Evolutionary conservation across 1,140 invertebrate genomes (phyloP).

Genomic region (Metopolophium dirhodum): DNA sequence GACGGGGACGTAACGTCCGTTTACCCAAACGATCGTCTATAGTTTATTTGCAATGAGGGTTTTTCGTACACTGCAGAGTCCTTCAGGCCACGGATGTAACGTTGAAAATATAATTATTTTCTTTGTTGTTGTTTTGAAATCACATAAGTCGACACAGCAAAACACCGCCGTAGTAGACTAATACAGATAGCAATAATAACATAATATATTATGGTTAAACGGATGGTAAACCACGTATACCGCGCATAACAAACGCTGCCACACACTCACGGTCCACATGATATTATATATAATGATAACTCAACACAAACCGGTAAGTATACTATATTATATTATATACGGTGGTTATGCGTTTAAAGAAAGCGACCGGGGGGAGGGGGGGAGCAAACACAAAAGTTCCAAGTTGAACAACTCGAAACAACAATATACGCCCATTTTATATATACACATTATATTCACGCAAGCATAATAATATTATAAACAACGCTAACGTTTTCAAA

Average conservation of each 20-base stretch:
- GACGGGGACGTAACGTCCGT: too few relatives aligned
- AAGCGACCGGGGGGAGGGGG: background rate
- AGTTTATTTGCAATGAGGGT: too few relatives aligned
- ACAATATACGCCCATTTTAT: background rate
- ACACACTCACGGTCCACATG: background rate
- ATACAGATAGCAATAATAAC: too few relatives aligned
- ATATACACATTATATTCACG: background rate
- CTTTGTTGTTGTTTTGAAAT: background rate
- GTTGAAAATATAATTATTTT: background rate
- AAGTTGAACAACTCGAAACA: background rate
- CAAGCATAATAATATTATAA: background rate
- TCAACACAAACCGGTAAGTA: background rate
- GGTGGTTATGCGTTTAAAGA: background rate
- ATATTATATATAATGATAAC: background rate
- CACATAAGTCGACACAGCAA: background rate
- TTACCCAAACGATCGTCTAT: too few relatives aligned
- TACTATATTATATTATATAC: background rate
- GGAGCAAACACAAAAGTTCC: background rate
- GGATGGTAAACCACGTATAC: background rate
- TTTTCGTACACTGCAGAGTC: too few relatives aligned
- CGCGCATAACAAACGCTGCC: background rate
- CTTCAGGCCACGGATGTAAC: too few relatives aligned
- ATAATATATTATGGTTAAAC: background rate
- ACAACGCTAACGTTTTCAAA: background rate
- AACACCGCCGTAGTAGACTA: too few relatives aligned